Evolutionary conservation across 2,113 vertebrate species (phyloP).

Genomic region (Macrotis lagotis): DNA sequence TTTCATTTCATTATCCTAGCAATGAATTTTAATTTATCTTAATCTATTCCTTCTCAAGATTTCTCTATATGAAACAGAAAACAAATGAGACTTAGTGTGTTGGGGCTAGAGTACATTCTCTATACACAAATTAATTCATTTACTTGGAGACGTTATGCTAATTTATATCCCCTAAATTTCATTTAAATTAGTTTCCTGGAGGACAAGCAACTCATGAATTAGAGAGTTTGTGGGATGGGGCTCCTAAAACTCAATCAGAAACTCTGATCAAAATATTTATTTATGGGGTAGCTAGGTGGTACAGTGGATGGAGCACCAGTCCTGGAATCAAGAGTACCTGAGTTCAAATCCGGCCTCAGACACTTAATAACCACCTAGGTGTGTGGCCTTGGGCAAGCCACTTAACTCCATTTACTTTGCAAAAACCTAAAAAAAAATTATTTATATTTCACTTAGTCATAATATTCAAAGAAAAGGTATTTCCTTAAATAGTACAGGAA

Average conservation of each 20-base stretch:
- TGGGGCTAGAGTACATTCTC: not conserved
- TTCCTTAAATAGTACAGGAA: too few species aligned
- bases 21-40: not conserved
- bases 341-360: not conserved
- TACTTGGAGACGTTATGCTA: not conserved
- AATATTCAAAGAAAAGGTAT: too few species aligned
- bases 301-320: too few species aligned
- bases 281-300: not conserved
- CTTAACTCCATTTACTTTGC: too few species aligned
- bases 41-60: not conserved
- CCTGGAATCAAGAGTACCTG: not conserved
- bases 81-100: not conserved
- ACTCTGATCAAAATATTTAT: not conserved
- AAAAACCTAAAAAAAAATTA: too few species aligned
- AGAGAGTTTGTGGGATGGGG: not conserved
- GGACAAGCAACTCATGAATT: not conserved
- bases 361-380: too few species aligned
- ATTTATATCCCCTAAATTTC: not conserved
- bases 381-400: too few species aligned
- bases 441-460: too few species aligned
- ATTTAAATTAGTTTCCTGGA: not conserved
- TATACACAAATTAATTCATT: not conserved
- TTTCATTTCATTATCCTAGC: not conserved
- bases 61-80: not conserved
- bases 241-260: not conserved